Conservation (phyloP, 2,797 vertebrate genomes). For the Bradypodion ventrale region DNA sequence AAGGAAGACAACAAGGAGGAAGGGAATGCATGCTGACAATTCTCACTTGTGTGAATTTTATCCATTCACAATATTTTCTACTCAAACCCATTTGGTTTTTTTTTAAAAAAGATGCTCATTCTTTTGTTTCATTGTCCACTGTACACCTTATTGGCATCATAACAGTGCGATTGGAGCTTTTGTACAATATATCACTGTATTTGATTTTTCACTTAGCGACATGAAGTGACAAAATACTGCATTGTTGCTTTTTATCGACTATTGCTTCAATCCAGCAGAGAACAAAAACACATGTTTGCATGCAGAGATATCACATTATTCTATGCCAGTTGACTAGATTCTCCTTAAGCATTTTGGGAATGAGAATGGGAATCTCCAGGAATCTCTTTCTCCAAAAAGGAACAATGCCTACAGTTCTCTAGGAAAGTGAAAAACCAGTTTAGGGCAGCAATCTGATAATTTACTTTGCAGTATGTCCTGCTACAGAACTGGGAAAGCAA, state of each 20-base stretch:
- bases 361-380: background rate
- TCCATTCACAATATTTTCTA: slow-evolving; percentile 30
- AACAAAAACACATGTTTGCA: no score
- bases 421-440: background rate
- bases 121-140: slow-evolving; percentile 48
- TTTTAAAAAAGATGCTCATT: slow-evolving; percentile 29
- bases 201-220: no score
- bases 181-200: slow-evolving; percentile 6
- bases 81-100: slow-evolving; percentile 47
- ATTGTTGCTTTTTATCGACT: slow-evolving; percentile 37
- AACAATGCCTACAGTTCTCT: background rate
- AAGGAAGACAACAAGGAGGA: slow-evolving; percentile 66
- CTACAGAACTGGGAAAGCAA: background rate
- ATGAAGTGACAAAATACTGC: background rate
- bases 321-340: background rate
- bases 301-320: no score
- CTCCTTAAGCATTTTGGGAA: background rate
- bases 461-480: background rate
- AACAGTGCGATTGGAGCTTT: slow-evolving; percentile 28
- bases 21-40: slow-evolving; percentile 54
- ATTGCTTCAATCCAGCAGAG: background rate
- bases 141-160: slow-evolving; percentile 13
- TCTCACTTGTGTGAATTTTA: slow-evolving; percentile 45
- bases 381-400: no score
- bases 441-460: background rate